Base-by-base conservation (phyloP, 2,888 invertebrate genomes). In the Furcula furcula region DNA sequence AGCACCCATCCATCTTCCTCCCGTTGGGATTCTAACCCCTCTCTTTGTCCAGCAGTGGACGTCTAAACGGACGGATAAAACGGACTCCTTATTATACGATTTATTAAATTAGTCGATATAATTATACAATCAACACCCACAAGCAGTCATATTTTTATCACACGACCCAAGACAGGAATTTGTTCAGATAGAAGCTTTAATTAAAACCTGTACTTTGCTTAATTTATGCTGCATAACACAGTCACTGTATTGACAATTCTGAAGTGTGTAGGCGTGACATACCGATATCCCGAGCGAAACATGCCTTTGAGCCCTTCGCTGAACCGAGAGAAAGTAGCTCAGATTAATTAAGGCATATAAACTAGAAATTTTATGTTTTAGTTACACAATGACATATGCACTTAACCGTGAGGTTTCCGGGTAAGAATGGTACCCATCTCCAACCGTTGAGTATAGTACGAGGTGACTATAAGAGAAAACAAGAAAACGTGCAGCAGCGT, bases 211-310 rank as follows among this genome's bases (percentile, higher is more conserved):
- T 30, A 19, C 21, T 0, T 9, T 20, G 9, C 14, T 34, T 35
- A 35, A 48, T 53, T 42, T 43, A 40, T 16, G 37, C 35, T 32
- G 22, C 23, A 18, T 43, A 28, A 31, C 23, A 18, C 19, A 34
- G 39, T 26, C 23, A 18, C 19, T 36, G 39, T 26, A 36, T 32
- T 37, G 35, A 55, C 44, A 37, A 35, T 36, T 44, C 34, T 40
- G 28, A 34, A 36, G 38, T 40, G 46, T 38, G 55, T 53, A 32
- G 55, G 53, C 38, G 41, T 21, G 27, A 51, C 40, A 55, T 34
- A 37, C 36, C 34, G 35, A 42, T 43, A 43, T 31, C 36, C 30
- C 39, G 36, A 15, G 27, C 34, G 40, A 28, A 27, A 23, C 29
- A 34, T 26, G 28, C 40, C 40, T 46, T 36, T 35, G 22, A 52